Evolutionary conservation across 1,140 invertebrate genomes (phyloP).

Genomic region (Mesaphorura yosii): DNA sequence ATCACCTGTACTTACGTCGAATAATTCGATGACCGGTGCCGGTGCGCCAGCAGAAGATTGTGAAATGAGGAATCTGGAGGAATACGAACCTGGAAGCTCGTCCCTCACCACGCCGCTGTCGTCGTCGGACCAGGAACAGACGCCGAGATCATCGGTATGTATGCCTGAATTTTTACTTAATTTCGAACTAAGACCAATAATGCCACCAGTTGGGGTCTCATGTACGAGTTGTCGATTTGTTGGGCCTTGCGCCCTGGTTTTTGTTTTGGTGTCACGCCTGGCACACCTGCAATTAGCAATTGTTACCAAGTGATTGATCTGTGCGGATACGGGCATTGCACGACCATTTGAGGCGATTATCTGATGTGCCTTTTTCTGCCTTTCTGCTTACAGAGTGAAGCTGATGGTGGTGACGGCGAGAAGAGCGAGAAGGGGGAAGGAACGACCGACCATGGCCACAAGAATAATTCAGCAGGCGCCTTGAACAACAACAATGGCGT

Average conservation of each 20-base stretch:
- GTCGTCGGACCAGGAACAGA: background rate
- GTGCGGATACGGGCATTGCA: too few relatives aligned
- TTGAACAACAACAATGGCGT: conserved; percentile 14
- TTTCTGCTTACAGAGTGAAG: too few relatives aligned
- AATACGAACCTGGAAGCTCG: background rate
- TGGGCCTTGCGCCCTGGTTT: too few relatives aligned
- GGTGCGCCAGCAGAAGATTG: background rate
- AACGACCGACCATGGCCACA: conserved; percentile 8
- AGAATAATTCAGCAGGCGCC: background rate
- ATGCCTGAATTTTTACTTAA: background rate
- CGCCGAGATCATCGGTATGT: background rate
- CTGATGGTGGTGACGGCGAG: conserved; percentile 10
- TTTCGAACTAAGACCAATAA: too few relatives aligned
- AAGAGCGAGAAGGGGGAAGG: conserved; percentile 19
- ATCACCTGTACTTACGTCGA: too few relatives aligned
- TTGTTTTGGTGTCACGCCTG: too few relatives aligned
- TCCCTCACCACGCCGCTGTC: background rate
- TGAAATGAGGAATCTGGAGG: background rate
- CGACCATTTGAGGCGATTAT: too few relatives aligned
- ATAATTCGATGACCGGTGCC: background rate
- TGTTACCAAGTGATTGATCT: too few relatives aligned
- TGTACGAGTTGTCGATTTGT: background rate
- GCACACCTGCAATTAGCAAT: too few relatives aligned
- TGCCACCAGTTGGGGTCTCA: background rate
- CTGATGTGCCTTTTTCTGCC: too few relatives aligned